Evolutionary conservation across 2,113 vertebrate species (phyloP).

Genomic region (Aegithalos caudatus): DNA sequence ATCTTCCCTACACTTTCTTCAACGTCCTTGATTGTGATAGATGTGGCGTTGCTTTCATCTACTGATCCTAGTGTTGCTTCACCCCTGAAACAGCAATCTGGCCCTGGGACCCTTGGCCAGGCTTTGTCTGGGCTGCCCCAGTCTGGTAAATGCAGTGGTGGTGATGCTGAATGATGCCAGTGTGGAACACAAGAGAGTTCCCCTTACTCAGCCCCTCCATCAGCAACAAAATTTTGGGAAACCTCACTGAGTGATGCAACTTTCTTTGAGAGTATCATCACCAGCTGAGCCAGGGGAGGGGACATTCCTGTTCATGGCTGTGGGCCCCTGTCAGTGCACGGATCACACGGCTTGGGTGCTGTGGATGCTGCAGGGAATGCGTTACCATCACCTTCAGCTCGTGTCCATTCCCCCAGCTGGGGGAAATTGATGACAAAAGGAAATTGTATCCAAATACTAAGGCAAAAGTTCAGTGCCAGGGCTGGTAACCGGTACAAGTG

Average conservation of each 20-base stretch:
- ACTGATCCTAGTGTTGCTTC: background rate
- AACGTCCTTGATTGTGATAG: background rate
- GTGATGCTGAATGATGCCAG: background rate
- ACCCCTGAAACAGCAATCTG: background rate
- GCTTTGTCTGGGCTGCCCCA: background rate
- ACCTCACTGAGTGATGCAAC: accelerated
- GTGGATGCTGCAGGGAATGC: background rate
- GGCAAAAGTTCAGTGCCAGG: background rate
- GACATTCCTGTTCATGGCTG: accelerated
- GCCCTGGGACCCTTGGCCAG: background rate
- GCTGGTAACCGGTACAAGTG: background rate
- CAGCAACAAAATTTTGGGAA: background rate
- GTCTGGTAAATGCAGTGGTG: background rate
- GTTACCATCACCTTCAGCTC: background rate
- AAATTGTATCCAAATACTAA: background rate
- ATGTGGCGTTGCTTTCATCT: background rate
- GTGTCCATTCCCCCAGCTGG: accelerated
- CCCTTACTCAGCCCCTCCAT: background rate
- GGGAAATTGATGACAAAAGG: background rate
- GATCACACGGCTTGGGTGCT: background rate
- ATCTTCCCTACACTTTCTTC: background rate
- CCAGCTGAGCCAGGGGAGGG: background rate
- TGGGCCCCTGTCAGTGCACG: background rate
- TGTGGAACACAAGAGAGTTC: background rate
- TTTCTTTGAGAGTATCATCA: background rate